Conservation (phyloP, 2,888 invertebrate genomes). For the Portevinia maculata region DNA sequence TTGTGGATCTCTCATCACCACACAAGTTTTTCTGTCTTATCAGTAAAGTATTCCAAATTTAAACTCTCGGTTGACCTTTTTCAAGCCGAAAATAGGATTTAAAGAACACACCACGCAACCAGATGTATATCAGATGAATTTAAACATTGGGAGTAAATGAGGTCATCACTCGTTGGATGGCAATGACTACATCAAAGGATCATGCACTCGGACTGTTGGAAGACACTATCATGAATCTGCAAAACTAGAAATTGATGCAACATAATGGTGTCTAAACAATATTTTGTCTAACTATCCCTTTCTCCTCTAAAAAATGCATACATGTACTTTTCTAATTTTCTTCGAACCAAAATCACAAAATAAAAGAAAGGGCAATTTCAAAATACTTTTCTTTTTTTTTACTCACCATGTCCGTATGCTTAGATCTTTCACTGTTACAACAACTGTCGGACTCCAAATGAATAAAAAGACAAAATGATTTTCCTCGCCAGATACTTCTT, state of each 20-base stretch:
- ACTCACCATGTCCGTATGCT: constrained; percentile 63
- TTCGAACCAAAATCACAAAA: constrained; percentile 60
- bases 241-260: constrained; percentile 15
- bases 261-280: constrained; percentile 35
- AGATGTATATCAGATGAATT: constrained; percentile 21
- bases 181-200: constrained; percentile 27
- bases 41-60: constrained; percentile 66
- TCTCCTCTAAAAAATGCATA: not conserved
- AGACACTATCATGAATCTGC: too few species aligned
- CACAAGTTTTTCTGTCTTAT: constrained; percentile 41
- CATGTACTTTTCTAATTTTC: not conserved
- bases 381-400: constrained; percentile 2
- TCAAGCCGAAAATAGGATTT: constrained; percentile 61
- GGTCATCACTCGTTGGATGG: constrained; percentile 35
- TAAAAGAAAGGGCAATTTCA: constrained; percentile 4
- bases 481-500: constrained; percentile 42
- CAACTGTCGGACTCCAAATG: constrained; percentile 29
- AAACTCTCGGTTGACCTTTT: constrained; percentile 65
- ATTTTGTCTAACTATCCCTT: too few species aligned
- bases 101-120: constrained; percentile 23
- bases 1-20: not conserved
- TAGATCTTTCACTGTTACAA: constrained; percentile 37
- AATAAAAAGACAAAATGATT: constrained; percentile 41
- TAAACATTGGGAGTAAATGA: constrained; percentile 35
- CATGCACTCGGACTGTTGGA: not conserved